Percentiles rank a stretch among this genome's conserved stretches.
Conservation (phyloP, 1,140 invertebrate genomes). For the Triops cancriformis region DNA sequence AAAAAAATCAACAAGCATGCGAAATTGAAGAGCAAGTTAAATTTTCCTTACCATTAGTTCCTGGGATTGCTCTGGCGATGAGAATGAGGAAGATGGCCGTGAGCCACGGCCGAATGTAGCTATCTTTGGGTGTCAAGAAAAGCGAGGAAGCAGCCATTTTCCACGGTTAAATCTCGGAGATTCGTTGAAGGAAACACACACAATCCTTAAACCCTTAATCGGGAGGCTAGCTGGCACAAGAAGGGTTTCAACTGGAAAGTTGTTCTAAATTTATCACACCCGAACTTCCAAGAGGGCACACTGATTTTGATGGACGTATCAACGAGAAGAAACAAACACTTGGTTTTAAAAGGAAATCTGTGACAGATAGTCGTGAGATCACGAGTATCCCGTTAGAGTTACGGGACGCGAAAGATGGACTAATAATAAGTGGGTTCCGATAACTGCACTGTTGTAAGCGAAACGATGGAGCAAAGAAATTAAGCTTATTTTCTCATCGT, state of each 20-base stretch:
- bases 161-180: not conserved
- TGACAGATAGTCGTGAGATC: not conserved
- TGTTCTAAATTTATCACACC: not conserved
- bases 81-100: constrained; percentile 2
- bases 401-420: not conserved
- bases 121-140: not conserved
- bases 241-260: not conserved
- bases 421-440: not conserved
- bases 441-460: not conserved
- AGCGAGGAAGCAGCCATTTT: not conserved
- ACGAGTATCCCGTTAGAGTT: not conserved
- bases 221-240: not conserved
- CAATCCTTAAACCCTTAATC: not conserved
- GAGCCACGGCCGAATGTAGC: not conserved
- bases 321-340: not conserved
- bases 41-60: constrained; percentile 5
- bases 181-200: not conserved
- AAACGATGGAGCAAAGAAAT: not conserved
- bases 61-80: not conserved
- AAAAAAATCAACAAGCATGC: constrained; percentile 5
- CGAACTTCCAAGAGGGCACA: not conserved
- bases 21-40: constrained; percentile 11
- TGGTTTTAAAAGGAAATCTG: not conserved
- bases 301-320: not conserved
- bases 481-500: not conserved